A percentile compares a stretch with the other conserved stretches of the same genome.
Evolutionary conservation across 2,888 invertebrate genomes (phyloP).

Genomic region (Malthinus seriepunctatus): DNA sequence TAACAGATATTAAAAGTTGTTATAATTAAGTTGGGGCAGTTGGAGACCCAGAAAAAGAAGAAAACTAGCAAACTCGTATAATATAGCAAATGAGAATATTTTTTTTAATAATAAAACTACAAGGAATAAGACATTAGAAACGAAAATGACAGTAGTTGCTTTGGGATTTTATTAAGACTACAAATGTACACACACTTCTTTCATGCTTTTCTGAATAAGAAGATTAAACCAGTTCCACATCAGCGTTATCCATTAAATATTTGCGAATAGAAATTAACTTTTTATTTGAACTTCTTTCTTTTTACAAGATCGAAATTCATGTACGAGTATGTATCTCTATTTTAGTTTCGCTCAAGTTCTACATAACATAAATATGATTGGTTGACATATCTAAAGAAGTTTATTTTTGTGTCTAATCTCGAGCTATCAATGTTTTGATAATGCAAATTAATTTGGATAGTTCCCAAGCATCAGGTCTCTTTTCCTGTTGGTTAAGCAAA

Average conservation of each 20-base stretch:
- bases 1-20: background rate
- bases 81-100: no score
- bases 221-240: conserved; percentile 22
- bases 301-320: no score
- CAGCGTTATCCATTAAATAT: conserved; percentile 16
- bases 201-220: conserved; percentile 12
- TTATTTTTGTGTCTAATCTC: no score
- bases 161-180: conserved; percentile 10
- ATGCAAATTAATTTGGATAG: no score
- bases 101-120: background rate
- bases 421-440: no score
- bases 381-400: no score
- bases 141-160: conserved; percentile 5
- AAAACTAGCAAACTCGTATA: no score
- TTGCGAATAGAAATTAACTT: conserved; percentile 25
- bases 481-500: no score
- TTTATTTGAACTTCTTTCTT: conserved; percentile 11
- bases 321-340: no score
- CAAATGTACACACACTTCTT: conserved; percentile 12
- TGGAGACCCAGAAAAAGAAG: background rate
- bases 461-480: no score
- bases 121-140: background rate
- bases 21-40: background rate
- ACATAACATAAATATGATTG: no score
- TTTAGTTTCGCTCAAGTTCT: no score